Evolutionary conservation across 2,113 vertebrate genomes (phyloP).

Genomic region (Tiliqua scincoides): DNA sequence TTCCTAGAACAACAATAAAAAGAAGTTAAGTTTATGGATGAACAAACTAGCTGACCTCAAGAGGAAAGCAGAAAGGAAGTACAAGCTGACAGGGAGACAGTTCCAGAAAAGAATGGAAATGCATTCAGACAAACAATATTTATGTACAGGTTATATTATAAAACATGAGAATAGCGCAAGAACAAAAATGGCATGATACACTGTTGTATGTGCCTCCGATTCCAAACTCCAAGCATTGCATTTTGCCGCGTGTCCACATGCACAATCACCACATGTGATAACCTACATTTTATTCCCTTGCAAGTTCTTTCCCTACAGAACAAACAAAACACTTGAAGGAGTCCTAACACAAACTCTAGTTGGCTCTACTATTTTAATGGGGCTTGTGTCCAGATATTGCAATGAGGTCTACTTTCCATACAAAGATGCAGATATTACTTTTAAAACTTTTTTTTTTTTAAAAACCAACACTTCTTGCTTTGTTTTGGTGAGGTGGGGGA

Average conservation of each 20-base stretch:
- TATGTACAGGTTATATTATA: background rate
- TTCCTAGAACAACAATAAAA: conserved; percentile 77
- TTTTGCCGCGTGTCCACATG: background rate
- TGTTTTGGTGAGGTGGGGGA: too few relatives aligned
- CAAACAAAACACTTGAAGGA: background rate
- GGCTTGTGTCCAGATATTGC: background rate
- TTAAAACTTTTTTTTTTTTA: background rate
- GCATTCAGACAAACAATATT: background rate
- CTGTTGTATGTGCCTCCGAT: background rate
- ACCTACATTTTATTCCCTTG: too few relatives aligned
- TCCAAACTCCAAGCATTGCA: background rate
- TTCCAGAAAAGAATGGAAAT: background rate
- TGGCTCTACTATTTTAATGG: background rate
- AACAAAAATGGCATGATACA: too few relatives aligned
- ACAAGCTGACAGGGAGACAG: background rate
- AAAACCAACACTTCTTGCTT: background rate
- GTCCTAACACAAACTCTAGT: background rate
- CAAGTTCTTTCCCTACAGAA: background rate
- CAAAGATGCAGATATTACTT: background rate
- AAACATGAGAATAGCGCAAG: too few relatives aligned
- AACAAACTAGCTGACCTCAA: too few relatives aligned
- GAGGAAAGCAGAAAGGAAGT: background rate
- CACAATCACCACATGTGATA: too few relatives aligned
- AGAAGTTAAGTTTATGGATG: background rate
- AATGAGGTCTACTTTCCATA: background rate